Percentiles rank a stretch among this genome's conserved stretches.
These are phyloP conservation scores for Xanthia icteritia DNA, from an alignment of 2,888 invertebrate genomes.

Conservation along the genomic window DNA sequence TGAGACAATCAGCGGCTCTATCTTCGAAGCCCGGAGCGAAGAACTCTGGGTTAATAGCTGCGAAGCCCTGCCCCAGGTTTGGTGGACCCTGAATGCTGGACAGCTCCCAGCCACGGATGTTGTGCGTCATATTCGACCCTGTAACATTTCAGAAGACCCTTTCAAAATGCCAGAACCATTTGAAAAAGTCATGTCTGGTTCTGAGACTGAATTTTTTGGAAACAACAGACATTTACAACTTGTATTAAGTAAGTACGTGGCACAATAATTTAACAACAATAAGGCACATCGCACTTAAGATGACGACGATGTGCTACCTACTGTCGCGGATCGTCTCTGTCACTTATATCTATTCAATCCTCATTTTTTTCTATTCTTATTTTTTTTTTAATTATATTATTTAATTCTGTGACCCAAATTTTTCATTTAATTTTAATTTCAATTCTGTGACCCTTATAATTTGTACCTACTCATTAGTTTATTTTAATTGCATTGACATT, in stretches of 20 bases:
- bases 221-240: not conserved
- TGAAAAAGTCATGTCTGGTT: not conserved
- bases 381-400: too few species aligned
- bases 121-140: conserved; percentile 92
- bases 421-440: too few species aligned
- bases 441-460: too few species aligned
- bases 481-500: too few species aligned
- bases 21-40: conserved; percentile 95
- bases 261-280: not conserved
- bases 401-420: too few species aligned
- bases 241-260: not conserved
- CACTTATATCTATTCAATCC: too few species aligned
- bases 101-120: conserved; percentile 94
- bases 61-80: conserved; percentile 96
- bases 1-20: conserved; percentile 92
- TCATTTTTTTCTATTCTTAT: too few species aligned
- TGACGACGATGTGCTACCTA: too few species aligned
- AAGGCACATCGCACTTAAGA: not conserved
- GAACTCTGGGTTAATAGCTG: conserved; percentile 95
- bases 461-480: too few species aligned
- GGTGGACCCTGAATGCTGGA: conserved; percentile 91
- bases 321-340: not conserved
- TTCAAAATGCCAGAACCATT: too few species aligned
- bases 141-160: conserved; percentile 6
- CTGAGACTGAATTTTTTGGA: not conserved